A percentile compares a stretch with the other conserved stretches of the same genome.
These are phyloP conservation scores for Neomorphus geoffroyi DNA, from an alignment of 2,797 vertebrate species.

Conservation along the genomic window DNA sequence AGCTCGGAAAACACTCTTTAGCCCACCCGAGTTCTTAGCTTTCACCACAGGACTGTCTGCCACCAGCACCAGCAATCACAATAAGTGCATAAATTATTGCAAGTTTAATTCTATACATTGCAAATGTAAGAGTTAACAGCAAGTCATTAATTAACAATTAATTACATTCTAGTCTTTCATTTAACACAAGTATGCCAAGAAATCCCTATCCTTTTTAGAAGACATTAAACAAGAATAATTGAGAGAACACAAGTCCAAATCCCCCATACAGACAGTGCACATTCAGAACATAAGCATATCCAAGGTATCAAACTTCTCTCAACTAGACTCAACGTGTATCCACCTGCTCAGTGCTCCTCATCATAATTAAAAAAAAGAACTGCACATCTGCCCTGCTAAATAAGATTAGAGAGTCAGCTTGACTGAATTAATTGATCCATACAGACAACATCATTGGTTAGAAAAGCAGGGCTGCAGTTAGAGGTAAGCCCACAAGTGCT, in stretches of 20 bases:
- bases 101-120: not conserved
- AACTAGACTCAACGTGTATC: rapidly evolving
- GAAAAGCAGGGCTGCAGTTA: not conserved
- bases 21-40: not conserved
- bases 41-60: not conserved
- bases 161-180: not conserved
- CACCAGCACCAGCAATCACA: not conserved
- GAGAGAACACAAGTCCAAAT: not conserved
- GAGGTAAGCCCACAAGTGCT: not conserved
- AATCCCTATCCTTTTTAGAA: not conserved
- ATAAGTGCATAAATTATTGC: not conserved
- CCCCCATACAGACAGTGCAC: not conserved
- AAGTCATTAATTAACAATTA: not conserved
- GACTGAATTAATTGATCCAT: not conserved
- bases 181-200: not conserved
- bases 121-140: not conserved
- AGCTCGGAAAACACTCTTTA: not conserved
- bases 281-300: not conserved
- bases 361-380: not conserved
- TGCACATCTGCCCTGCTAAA: not conserved
- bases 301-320: not conserved
- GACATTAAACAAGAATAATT: not conserved
- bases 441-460: not conserved
- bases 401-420: not conserved
- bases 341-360: not conserved